phyloP scores from a whole-genome alignment of 2,797 vertebrate genomes.

The Phataginus tricuspis region DNA sequence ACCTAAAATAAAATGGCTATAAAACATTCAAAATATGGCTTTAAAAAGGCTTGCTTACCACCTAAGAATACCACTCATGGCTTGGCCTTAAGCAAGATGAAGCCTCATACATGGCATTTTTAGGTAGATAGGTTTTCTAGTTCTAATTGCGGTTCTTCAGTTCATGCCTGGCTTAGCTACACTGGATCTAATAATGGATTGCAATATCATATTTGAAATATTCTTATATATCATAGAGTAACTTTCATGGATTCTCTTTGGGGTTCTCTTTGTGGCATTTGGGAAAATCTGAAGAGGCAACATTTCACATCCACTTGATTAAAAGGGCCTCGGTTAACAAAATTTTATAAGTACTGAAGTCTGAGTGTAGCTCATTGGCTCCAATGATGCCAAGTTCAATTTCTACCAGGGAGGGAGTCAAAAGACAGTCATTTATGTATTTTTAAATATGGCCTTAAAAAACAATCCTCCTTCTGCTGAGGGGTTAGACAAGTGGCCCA shows the following conservation, averaged over 20 bases:
- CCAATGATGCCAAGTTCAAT: not conserved
- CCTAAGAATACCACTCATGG: not conserved
- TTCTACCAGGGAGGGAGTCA: not conserved
- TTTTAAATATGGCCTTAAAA: not conserved
- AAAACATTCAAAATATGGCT: not conserved
- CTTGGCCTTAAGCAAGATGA: not conserved
- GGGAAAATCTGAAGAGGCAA: not conserved
- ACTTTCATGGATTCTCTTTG: not conserved
- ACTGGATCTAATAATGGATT: not conserved
- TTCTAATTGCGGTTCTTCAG: not conserved
- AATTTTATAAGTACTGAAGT: not conserved
- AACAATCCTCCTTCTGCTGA: not conserved
- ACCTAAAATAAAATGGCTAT: not conserved
- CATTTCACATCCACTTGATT: conserved; percentile 5
- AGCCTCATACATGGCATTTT: not conserved
- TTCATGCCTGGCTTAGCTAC: not conserved
- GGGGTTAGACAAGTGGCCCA: not conserved
- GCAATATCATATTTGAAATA: not conserved
- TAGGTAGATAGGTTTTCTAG: not conserved
- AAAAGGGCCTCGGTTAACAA: not conserved
- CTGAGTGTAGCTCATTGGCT: not conserved
- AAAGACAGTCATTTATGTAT: not conserved
- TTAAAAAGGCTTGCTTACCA: not conserved
- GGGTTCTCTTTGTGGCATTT: not conserved
- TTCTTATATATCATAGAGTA: not conserved